A percentile compares a stretch with the other conserved stretches of the same genome.
These are phyloP conservation scores for Pterophyllum scalare DNA, from an alignment of 2,113 vertebrate species.

Conservation along the genomic window DNA sequence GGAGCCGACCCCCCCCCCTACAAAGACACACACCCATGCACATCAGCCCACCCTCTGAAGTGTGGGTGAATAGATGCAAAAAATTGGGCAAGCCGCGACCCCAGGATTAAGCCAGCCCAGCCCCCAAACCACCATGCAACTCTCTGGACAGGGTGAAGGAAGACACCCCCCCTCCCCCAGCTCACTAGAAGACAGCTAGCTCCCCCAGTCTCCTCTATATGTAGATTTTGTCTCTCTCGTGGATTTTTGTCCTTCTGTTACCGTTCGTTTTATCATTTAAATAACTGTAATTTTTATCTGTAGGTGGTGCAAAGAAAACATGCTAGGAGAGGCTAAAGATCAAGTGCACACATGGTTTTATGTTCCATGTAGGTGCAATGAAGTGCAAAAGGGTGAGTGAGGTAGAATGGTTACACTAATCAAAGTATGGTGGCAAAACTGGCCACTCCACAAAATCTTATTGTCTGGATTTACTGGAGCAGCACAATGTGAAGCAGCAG, in stretches of 20 bases:
- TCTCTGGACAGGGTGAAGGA: too few relatives aligned
- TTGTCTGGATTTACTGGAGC: not conserved
- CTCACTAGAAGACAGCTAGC: too few relatives aligned
- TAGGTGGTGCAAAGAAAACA: not conserved
- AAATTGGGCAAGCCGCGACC: too few relatives aligned
- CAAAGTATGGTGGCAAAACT: not conserved
- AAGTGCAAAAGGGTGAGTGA: not conserved
- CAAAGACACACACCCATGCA: too few relatives aligned
- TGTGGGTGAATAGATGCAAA: too few relatives aligned
- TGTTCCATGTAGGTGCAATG: fast-evolving
- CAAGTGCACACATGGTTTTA: not conserved
- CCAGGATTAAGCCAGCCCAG: too few relatives aligned
- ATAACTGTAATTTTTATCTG: not conserved
- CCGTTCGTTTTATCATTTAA: too few relatives aligned
- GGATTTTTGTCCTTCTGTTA: not conserved
- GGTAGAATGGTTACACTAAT: not conserved
- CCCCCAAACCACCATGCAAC: too few relatives aligned
- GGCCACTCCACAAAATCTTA: not conserved
- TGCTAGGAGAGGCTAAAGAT: not conserved
- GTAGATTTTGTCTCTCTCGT: not conserved
- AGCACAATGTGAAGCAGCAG: not conserved
- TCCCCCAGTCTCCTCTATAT: not conserved
- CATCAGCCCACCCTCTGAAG: too few relatives aligned
- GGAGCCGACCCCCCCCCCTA: too few relatives aligned
- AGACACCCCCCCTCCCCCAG: too few relatives aligned